phyloP scores from a whole-genome alignment of 2,888 invertebrate species.

The Eupithecia subumbrata region DNA sequence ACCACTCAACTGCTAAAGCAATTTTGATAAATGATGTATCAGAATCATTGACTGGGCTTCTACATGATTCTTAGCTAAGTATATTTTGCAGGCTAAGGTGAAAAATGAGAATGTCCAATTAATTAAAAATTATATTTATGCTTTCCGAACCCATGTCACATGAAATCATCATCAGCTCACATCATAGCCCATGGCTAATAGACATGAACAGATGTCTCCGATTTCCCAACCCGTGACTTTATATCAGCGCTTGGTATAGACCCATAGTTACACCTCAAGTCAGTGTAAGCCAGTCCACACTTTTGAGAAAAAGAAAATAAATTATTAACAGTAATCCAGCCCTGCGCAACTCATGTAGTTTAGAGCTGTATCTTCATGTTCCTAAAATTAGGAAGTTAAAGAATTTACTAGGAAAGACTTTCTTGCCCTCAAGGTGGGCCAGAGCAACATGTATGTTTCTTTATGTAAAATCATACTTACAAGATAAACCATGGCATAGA shows the following conservation, averaged over 20 bases:
- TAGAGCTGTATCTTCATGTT: too few species aligned
- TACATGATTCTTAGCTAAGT: too few species aligned
- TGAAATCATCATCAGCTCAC: not conserved
- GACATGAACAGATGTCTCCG: not conserved
- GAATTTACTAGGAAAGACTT: not conserved
- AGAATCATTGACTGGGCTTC: not conserved
- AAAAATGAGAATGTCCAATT: not conserved
- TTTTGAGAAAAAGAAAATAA: too few species aligned
- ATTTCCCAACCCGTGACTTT: not conserved
- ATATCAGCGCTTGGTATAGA: not conserved
- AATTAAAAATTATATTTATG: not conserved
- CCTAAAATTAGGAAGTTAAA: not conserved
- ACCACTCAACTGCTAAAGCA: not conserved
- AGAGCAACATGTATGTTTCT: not conserved
- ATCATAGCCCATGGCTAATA: not conserved
- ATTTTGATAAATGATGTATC: not conserved
- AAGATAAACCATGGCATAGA: conserved; percentile 80
- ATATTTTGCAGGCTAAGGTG: too few species aligned
- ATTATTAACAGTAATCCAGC: too few species aligned
- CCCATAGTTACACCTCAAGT: not conserved
- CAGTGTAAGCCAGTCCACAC: too few species aligned
- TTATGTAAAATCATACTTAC: conserved; percentile 60
- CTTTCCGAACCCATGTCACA: not conserved
- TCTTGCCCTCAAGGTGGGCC: not conserved
- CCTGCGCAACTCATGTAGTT: too few species aligned